phyloP scores from a whole-genome alignment of 2,797 vertebrate genomes.

The Phaenicophaeus curvirostris region DNA sequence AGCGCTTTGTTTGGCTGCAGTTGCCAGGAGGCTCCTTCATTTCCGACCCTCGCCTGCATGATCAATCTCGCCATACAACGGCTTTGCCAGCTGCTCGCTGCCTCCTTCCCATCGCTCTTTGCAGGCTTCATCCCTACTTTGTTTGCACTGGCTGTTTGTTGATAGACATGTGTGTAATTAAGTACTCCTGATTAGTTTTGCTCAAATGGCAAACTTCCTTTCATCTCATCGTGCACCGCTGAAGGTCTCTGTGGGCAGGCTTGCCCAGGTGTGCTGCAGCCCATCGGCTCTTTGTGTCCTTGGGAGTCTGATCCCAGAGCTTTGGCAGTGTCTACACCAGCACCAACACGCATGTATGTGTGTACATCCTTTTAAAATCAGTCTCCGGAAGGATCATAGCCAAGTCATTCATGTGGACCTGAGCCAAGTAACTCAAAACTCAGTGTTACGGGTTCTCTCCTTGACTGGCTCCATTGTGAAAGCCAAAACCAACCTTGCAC shows the following conservation, averaged over 20 bases:
- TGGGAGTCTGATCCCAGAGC: neutral
- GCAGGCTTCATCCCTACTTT: neutral
- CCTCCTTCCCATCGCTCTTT: neutral
- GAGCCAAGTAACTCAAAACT: slow-evolving; percentile 40
- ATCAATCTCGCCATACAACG: neutral
- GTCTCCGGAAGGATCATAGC: neutral
- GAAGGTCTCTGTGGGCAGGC: neutral
- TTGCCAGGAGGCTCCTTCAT: neutral
- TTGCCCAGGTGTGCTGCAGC: neutral
- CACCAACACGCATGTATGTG: neutral
- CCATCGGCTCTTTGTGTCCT: neutral
- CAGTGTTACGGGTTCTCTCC: neutral
- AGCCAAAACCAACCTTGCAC: neutral
- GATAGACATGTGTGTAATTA: slow-evolving; percentile 74
- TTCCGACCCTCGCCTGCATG: neutral
- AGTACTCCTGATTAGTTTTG: slow-evolving; percentile 74
- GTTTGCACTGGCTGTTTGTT: slow-evolving; percentile 70
- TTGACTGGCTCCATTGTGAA: slow-evolving; percentile 23
- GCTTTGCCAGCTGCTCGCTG: slow-evolving; percentile 2
- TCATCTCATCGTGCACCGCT: neutral
- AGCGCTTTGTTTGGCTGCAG: neutral
- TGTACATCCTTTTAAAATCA: neutral
- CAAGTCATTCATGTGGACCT: neutral
- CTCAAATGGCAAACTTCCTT: slow-evolving; percentile 62
- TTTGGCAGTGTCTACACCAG: neutral